A percentile compares a stretch with the other conserved stretches of the same genome.
phyloP scores from a whole-genome alignment of 2,888 invertebrate genomes.

The Andrena bucephala region DNA sequence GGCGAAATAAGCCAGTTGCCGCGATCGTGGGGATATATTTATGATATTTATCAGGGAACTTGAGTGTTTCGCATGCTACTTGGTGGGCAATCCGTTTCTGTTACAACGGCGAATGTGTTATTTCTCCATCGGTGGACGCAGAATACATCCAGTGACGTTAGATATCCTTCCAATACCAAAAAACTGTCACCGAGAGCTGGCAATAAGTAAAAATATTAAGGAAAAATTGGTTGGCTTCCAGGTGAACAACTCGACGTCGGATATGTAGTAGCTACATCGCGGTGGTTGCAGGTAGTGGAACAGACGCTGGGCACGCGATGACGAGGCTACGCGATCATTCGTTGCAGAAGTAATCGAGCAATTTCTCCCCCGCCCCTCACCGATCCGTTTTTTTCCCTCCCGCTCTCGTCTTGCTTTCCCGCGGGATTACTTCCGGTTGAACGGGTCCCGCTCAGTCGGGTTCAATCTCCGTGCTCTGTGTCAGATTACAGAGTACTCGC shows the following conservation, averaged over 20 bases:
- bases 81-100: not conserved
- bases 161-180: not conserved
- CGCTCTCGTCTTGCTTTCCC: constrained; percentile 47
- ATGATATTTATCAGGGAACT: not conserved
- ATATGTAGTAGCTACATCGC: not conserved
- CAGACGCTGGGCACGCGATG: constrained; percentile 5
- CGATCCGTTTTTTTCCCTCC: constrained; percentile 42
- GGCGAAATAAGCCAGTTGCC: not conserved
- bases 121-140: not conserved
- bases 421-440: constrained; percentile 67
- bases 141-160: not conserved
- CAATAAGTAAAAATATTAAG: not conserved
- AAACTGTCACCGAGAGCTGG: not conserved
- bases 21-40: not conserved
- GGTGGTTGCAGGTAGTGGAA: not conserved
- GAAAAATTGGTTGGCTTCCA: not conserved
- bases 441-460: constrained; percentile 57
- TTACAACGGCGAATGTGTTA: not conserved
- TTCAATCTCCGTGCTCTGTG: constrained; percentile 65
- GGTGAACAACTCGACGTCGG: not conserved
- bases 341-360: constrained; percentile 57
- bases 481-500: constrained; percentile 69
- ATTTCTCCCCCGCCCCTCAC: constrained; percentile 34
- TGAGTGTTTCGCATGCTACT: not conserved
- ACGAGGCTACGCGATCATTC: constrained; percentile 23